Conservation (phyloP, 2,113 vertebrate genomes). For the Pelvicachromis taeniatus region DNA sequence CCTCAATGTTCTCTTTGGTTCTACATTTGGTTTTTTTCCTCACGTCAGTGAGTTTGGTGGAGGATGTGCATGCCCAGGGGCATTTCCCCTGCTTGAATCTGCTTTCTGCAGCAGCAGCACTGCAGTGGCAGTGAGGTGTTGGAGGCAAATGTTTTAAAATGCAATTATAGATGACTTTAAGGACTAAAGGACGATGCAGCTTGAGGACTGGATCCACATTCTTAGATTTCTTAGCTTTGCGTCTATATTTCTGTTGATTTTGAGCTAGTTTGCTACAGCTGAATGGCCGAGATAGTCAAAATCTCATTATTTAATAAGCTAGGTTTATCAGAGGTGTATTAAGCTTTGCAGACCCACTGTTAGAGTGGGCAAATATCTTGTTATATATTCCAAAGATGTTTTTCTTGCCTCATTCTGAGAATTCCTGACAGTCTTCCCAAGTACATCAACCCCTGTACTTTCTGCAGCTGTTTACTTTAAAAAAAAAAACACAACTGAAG, state of each 20-base stretch:
- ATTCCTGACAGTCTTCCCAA: slow-evolving; percentile 8
- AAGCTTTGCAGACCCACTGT: neutral
- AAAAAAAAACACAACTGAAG: neutral
- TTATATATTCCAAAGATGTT: slow-evolving; percentile 5
- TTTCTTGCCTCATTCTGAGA: neutral
- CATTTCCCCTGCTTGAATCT: neutral
- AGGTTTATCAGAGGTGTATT: neutral
- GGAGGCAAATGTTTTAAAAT: slow-evolving; percentile 48
- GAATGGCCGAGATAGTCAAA: neutral
- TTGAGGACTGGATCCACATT: neutral
- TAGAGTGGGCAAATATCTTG: neutral
- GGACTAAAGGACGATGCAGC: slow-evolving; percentile 15
- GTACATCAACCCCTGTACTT: neutral
- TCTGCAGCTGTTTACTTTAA: slow-evolving; percentile 41
- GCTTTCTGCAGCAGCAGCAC: slow-evolving; percentile 65
- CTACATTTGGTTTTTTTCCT: slow-evolving; percentile 1
- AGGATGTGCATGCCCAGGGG: neutral
- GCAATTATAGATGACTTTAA: slow-evolving; percentile 39
- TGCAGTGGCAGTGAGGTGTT: slow-evolving; percentile 59
- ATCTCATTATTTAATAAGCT: neutral
- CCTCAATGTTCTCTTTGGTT: slow-evolving; percentile 25
- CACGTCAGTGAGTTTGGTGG: neutral
- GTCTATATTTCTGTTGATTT: neutral
- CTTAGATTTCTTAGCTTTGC: neutral
- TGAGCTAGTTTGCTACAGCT: neutral